phyloP scores from a whole-genome alignment of 1,140 invertebrate genomes.

The Colletes gigas region DNA sequence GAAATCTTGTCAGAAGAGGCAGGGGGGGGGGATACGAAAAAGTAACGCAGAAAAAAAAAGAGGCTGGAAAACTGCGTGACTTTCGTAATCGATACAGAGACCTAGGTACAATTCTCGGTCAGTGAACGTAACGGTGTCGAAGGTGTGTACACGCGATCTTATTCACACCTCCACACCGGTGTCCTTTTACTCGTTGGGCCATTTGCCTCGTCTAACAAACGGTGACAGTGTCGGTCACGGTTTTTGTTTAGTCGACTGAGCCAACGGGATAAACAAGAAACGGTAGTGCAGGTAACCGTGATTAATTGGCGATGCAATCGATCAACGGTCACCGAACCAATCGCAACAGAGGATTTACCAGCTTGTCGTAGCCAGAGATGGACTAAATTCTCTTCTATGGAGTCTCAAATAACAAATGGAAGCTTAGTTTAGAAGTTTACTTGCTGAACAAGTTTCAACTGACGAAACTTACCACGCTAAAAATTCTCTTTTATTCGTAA shows the following conservation, averaged over 20 bases:
- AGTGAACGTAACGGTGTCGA: conserved; percentile 74
- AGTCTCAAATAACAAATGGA: too few relatives aligned
- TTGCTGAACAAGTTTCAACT: too few relatives aligned
- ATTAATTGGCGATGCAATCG: neutral
- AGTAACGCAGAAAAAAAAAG: conserved; percentile 30
- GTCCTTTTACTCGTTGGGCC: neutral
- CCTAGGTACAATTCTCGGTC: conserved; percentile 61
- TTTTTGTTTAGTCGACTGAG: neutral
- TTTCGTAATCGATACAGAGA: conserved; percentile 61
- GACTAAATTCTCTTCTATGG: too few relatives aligned
- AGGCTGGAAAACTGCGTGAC: conserved; percentile 56
- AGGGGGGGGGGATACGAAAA: neutral
- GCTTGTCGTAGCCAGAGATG: too few relatives aligned
- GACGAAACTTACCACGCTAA: too few relatives aligned
- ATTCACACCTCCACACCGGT: neutral
- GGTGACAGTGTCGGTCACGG: too few relatives aligned
- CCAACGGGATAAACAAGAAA: neutral
- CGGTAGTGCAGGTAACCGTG: neutral
- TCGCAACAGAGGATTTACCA: too few relatives aligned
- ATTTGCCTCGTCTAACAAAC: neutral
- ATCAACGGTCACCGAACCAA: neutral
- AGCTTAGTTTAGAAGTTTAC: too few relatives aligned
- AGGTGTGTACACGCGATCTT: conserved; percentile 32
- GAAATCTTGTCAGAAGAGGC: neutral
- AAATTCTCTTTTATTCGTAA: too few relatives aligned